Conservation (phyloP, 53 echinoderm and acorn worm genomes). For the Holothuria scabra region DNA sequence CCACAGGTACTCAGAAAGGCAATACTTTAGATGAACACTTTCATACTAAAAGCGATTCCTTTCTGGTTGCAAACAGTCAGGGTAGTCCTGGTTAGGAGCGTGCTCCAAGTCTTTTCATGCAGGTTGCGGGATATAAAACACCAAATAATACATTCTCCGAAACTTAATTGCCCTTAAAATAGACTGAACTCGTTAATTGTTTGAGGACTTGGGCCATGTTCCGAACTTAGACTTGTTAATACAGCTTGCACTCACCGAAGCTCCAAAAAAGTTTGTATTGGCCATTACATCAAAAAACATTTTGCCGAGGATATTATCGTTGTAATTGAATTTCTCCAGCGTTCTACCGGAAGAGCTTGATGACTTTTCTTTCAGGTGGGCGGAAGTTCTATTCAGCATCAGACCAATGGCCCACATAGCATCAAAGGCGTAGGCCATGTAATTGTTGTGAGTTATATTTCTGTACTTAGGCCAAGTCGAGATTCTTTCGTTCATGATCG, state of each 20-base stretch:
- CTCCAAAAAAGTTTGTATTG: constrained; percentile 20
- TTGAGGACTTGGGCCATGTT: too few species aligned
- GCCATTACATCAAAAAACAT: constrained; percentile 14
- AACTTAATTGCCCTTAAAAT: too few species aligned
- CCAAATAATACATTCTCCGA: too few species aligned
- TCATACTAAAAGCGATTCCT: too few species aligned
- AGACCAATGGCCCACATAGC: constrained; percentile 19
- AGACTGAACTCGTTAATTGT: too few species aligned
- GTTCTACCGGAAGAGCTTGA: background rate
- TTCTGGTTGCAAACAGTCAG: too few species aligned
- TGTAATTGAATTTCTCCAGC: constrained; percentile 17
- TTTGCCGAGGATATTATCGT: background rate
- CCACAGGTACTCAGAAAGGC: too few species aligned
- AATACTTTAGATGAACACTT: too few species aligned
- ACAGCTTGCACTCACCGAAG: background rate
- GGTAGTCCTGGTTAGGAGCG: too few species aligned
- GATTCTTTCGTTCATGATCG: background rate
- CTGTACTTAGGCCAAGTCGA: background rate
- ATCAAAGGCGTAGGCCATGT: constrained; percentile 6
- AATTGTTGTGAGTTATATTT: constrained; percentile 2
- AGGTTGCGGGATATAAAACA: too few species aligned
- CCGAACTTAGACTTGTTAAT: too few species aligned
- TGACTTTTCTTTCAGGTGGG: background rate
- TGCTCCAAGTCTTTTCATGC: too few species aligned
- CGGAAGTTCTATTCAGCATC: constrained; percentile 12